Base-by-base conservation (phyloP, 2,888 invertebrate species). In the Eremobia ochroleuca region DNA sequence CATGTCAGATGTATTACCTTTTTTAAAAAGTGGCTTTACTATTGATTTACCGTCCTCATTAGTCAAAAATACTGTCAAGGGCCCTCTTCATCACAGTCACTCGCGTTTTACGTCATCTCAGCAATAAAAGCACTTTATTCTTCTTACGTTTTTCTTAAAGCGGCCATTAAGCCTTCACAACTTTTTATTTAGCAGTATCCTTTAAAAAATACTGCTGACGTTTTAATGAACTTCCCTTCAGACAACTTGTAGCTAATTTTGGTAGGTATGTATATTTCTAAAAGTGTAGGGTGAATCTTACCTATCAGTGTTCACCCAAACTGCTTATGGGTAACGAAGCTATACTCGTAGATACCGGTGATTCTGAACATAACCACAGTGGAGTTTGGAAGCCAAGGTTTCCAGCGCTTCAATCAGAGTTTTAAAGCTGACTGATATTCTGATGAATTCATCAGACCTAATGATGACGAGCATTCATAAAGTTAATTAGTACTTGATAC, bases 21-120 rank as follows among this genome's bases (percentile, higher is more conserved):
- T n/a, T n/a, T n/a, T n/a, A n/a, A n/a, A n/a, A n/a, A n/a, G n/a
- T n/a, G n/a, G n/a, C n/a, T n/a, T n/a, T n/a, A n/a, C n/a, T n/a
- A n/a, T n/a, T n/a, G n/a, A n/a, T n/a, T n/a, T 85, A 79, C 81
- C 77, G 73, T 79, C 85, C 87, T 91, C 90, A 90, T 91, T 90
- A 91, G 76, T 83, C 77, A 67, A 72, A 76, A 76, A 86, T 72
- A 77, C 59, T 73, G 62, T 61, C 73, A 58, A 88, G 83, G 76
- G 79, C 75, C 78, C 73, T 82, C 73, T 79, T 62, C 65, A 66
- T 82, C 81, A 75, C 75, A 76, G 69, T 82, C 86, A 76, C 46
- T 80, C 79, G 65, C 77, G 31, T 80, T 80, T 80, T 74, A 69
- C 76, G 68, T 80, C 81, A 85, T 75, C 76, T 76, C 74, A 76